Evolutionary conservation across 2,888 invertebrate genomes (phyloP).

Genomic region (Amblyteles armatorius): DNA sequence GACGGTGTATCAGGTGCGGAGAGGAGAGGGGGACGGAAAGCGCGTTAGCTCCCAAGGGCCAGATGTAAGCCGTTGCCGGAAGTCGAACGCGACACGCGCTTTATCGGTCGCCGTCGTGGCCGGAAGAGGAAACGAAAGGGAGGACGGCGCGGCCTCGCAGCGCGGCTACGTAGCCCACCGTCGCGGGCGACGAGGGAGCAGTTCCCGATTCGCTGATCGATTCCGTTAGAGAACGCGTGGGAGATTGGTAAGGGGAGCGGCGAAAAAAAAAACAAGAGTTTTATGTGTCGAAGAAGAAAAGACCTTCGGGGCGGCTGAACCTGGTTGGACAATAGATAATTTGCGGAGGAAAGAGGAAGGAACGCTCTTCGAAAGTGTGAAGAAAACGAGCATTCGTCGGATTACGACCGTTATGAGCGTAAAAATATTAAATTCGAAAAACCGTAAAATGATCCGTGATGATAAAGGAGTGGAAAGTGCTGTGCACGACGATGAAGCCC

Average conservation of each 20-base stretch:
- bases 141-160: neutral
- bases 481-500: neutral
- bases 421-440: neutral
- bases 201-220: conserved; percentile 27
- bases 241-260: neutral
- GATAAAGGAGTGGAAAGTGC: neutral
- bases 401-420: neutral
- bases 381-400: neutral
- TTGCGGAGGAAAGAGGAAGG: neutral
- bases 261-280: neutral
- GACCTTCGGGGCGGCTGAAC: neutral
- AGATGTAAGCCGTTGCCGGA: conserved; percentile 39
- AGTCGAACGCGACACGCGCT: conserved; percentile 30
- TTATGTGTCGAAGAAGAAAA: conserved; percentile 17
- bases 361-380: neutral
- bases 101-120: conserved; percentile 29
- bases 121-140: conserved; percentile 17
- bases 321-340: neutral
- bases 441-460: neutral
- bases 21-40: neutral
- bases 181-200: conserved; percentile 9
- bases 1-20: conserved; percentile 1
- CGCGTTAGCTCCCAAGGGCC: conserved; percentile 25
- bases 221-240: conserved; percentile 12
- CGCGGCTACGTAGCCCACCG: neutral